Base-by-base conservation (phyloP, 2,113 vertebrate genomes). In the Periophthalmodon schlosseri region DNA sequence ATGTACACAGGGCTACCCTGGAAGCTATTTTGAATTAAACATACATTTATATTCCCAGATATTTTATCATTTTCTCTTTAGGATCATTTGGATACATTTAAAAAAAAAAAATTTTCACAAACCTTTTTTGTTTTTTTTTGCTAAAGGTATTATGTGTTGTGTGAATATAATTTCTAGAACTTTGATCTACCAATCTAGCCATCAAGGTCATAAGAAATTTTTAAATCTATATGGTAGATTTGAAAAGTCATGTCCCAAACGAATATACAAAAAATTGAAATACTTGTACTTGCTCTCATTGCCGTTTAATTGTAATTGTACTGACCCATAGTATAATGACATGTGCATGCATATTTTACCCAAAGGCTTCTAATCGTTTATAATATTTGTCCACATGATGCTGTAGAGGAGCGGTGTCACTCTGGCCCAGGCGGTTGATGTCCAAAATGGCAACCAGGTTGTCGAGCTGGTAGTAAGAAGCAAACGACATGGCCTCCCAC, bases 401-500 rank as follows among this genome's bases (percentile, higher is more conserved):
- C 91, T 98, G 97, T 89, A 99, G 93, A 0, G 97, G 96, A 8
- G 96, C 91, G 3, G 96, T 92, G 75, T 99, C 97, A n/a, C 95
- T 97, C 87, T 98, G 97, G 82, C 96, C 96, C 72, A 99, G 93
- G 24, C 96, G 96, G 94, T 99, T 99, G 93, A 99, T 91, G 75
- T 99, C 97, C 83, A 99, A 90, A 82, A 99, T 95, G 87, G 96
- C 97, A 74, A 97, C 92, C 0, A 99, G 94, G 88, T 98, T 99
- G 91, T 97, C 95, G 70, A 99, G 93, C 79, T 97, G 96, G 90
- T 99, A 98, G 88, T 96, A 92, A 46, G 96, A 93, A 33, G 97
- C 97, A 36, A 99, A 99, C n/a, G 95, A 95, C 97, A 99, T 98
- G 84, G 97, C 97, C 84, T 99, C 97, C 97, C 97, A 99, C 69